phyloP scores from a whole-genome alignment of 2,797 vertebrate genomes.

The Saxicola maurus region DNA sequence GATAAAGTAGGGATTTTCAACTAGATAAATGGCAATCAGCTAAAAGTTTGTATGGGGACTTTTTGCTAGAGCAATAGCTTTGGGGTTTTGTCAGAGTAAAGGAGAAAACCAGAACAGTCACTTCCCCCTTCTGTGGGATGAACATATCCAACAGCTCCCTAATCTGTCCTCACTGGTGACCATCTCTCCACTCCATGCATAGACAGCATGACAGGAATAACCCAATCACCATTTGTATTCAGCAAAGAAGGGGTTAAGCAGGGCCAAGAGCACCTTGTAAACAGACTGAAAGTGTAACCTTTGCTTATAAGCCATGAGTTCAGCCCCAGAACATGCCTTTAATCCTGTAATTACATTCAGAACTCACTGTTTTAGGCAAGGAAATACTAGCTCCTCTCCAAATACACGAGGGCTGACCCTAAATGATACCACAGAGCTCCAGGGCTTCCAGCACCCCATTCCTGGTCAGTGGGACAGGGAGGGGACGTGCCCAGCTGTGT shows the following conservation, averaged over 20 bases:
- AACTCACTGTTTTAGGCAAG: constrained; percentile 69
- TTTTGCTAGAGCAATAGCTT: neutral
- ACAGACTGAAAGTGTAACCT: constrained; percentile 64
- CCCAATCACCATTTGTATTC: neutral
- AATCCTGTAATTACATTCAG: constrained; percentile 72
- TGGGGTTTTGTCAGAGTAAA: neutral
- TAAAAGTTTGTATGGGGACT: neutral
- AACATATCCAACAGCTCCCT: neutral
- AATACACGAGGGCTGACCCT: constrained; percentile 56
- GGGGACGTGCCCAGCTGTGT: accelerated
- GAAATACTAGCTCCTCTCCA: constrained; percentile 72
- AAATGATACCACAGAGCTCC: constrained; percentile 63
- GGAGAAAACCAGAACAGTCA: neutral
- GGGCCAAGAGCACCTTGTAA: constrained; percentile 25
- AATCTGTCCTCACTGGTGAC: neutral
- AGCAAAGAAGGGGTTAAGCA: constrained; percentile 30
- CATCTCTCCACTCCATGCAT: neutral
- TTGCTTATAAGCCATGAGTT: constrained; percentile 64
- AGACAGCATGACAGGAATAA: neutral
- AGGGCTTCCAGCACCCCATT: neutral
- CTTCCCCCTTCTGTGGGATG: neutral
- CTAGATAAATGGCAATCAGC: neutral
- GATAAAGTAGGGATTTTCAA: neutral
- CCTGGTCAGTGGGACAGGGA: neutral
- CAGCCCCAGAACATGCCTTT: constrained; percentile 64